phyloP scores from a whole-genome alignment of 1,140 invertebrate species.

The Nephila pilipes region DNA sequence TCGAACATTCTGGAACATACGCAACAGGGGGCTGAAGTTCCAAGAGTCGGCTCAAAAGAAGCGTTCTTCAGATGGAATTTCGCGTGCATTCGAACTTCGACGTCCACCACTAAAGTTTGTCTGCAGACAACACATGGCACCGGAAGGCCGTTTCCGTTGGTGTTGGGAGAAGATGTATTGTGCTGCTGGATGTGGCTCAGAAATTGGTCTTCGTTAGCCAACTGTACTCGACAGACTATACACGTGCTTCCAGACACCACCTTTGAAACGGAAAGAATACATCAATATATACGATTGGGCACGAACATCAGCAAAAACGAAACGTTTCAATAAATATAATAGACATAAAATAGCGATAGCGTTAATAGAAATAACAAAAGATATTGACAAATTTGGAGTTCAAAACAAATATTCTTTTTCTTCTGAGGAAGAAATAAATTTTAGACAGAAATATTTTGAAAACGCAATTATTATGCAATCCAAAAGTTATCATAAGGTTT shows the following conservation, averaged over 20 bases:
- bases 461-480: too few species aligned
- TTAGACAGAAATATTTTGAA: too few species aligned
- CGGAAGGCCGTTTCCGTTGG: slow-evolving; percentile 82
- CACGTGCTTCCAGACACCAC: slow-evolving; percentile 81
- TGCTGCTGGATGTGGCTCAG: slow-evolving; percentile 86
- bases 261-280: slow-evolving; percentile 90
- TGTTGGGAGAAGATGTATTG: slow-evolving; percentile 77
- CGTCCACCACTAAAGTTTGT: slow-evolving; percentile 92
- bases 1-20: slow-evolving; percentile 84
- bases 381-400: too few species aligned
- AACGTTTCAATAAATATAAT: too few species aligned
- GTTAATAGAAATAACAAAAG: too few species aligned
- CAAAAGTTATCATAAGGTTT: too few species aligned
- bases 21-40: slow-evolving; percentile 84
- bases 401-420: too few species aligned
- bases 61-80: slow-evolving; percentile 85
- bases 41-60: slow-evolving; percentile 65
- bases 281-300: background rate
- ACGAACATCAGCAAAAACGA: too few species aligned
- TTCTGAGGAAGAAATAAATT: too few species aligned
- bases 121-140: slow-evolving; percentile 92
- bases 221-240: slow-evolving; percentile 46
- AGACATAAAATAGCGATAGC: too few species aligned
- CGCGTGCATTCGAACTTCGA: slow-evolving; percentile 94
- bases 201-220: slow-evolving; percentile 75